A percentile compares a stretch with the other conserved stretches of the same genome.
Evolutionary conservation across 2,888 invertebrate genomes (phyloP).

Genomic region (Merodon equestris): DNA sequence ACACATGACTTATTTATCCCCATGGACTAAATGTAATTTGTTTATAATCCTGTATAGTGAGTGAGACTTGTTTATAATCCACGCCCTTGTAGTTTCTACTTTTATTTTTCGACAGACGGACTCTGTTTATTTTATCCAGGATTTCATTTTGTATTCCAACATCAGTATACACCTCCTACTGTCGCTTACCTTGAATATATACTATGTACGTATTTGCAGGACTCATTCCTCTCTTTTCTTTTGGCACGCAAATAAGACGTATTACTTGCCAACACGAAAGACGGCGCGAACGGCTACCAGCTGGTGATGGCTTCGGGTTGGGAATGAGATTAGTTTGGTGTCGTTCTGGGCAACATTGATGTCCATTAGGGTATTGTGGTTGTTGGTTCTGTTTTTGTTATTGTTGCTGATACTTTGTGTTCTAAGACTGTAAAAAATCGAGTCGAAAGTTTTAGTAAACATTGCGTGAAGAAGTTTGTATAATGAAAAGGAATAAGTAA

Average conservation of each 20-base stretch:
- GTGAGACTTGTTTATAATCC: slow-evolving; percentile 20
- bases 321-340: too few species aligned
- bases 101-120: too few species aligned
- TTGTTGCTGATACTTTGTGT: too few species aligned
- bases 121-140: slow-evolving; percentile 25
- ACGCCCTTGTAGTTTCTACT: too few species aligned
- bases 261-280: slow-evolving; percentile 61
- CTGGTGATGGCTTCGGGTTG: slow-evolving; percentile 15
- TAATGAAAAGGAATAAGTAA: too few species aligned
- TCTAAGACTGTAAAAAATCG: too few species aligned
- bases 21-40: slow-evolving; percentile 58
- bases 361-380: neutral
- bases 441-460: too few species aligned
- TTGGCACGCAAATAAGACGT: slow-evolving; percentile 66
- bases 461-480: too few species aligned
- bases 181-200: slow-evolving; percentile 47
- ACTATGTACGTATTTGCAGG: slow-evolving; percentile 40
- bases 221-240: slow-evolving; percentile 34
- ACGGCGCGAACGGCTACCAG: slow-evolving; percentile 9
- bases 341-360: neutral
- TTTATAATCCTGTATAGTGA: slow-evolving; percentile 50
- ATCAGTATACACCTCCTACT: slow-evolving; percentile 39
- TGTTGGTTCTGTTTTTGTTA: neutral
- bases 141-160: slow-evolving; percentile 52
- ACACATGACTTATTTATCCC: slow-evolving; percentile 12